phyloP scores from a whole-genome alignment of 2,888 invertebrate species.

The Chouioia cunea region DNA sequence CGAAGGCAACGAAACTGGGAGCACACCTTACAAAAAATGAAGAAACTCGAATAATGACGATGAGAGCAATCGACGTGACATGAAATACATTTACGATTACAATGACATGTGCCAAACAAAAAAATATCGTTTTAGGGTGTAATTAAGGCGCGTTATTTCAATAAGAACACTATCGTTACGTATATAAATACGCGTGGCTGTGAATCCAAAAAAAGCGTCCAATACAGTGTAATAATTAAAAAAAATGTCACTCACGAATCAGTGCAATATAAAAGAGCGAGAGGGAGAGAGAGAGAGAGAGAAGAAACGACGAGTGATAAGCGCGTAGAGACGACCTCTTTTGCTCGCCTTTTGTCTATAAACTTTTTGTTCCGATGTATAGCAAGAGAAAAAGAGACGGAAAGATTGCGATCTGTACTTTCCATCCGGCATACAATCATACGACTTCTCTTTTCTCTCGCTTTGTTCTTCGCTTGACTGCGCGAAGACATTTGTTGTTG shows the following conservation, averaged over 20 bases:
- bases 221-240: constrained; percentile 18
- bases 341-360: too few species aligned
- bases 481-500: too few species aligned
- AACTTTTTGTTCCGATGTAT: too few species aligned
- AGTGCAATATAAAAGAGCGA: background rate
- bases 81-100: background rate
- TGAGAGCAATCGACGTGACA: background rate
- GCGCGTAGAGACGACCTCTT: too few species aligned
- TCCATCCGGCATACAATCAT: too few species aligned
- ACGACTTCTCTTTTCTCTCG: too few species aligned
- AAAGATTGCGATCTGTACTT: too few species aligned
- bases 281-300: constrained; percentile 9
- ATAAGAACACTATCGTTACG: constrained; percentile 16
- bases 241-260: constrained; percentile 11
- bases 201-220: constrained; percentile 49
- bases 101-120: constrained; percentile 42
- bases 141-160: constrained; percentile 31
- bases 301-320: background rate
- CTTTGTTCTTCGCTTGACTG: too few species aligned
- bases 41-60: background rate
- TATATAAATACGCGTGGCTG: constrained; percentile 46
- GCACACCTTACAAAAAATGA: background rate
- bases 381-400: too few species aligned
- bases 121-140: constrained; percentile 27
- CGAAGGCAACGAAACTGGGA: constrained; percentile 34